Base-by-base conservation (phyloP, 2,113 vertebrate genomes). In the Kryptolebias marmoratus region DNA sequence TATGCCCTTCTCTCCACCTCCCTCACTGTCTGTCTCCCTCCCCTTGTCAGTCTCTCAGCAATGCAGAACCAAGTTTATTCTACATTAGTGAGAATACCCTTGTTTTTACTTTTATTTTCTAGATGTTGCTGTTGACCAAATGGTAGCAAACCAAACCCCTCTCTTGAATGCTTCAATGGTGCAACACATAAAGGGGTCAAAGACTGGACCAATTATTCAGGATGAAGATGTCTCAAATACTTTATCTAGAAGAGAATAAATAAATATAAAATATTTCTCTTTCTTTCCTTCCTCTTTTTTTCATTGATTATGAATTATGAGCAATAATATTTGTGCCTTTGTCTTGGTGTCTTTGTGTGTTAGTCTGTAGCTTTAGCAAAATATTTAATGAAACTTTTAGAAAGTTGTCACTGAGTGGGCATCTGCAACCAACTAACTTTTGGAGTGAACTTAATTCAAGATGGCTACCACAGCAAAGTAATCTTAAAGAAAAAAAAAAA, bases 51-150 rank as follows among this genome's bases (percentile, higher is more conserved):
- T 84, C 69, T 79, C 71, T 81, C 79, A 79, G 81, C 55, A 81
- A 67, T 84, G 73, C 86, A 91, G 79, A 75, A 74, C 63, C 27
- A 79, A 69, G 65, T 83, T 78, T 67, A 31, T 16, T 70, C 53
- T 56, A 74, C 64, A 77, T 80, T 75, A 77, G 47, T 65, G 55
- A 63, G 64, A 80, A 70, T 59, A 79, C 73, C 82, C 79, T 56
- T 55, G 50, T 79, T 73, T 73, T 68, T 8, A 70, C 50, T 68
- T 69, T 57, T 73, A 67, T 66, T 73, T 52, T 60, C 64, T 62
- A 62, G 10, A 73, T 73, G 54, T n/a, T 49, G 64, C 74, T 68
- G 61, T 65, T 54, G 59, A 42, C 8, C 8, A 8, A 42, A 8
- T 42, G 39, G 39, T 42, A 42, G 9, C 76, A 77, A 79, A 83